Conservation (phyloP, 1,140 invertebrate species). For the Semibalanus balanoides region DNA sequence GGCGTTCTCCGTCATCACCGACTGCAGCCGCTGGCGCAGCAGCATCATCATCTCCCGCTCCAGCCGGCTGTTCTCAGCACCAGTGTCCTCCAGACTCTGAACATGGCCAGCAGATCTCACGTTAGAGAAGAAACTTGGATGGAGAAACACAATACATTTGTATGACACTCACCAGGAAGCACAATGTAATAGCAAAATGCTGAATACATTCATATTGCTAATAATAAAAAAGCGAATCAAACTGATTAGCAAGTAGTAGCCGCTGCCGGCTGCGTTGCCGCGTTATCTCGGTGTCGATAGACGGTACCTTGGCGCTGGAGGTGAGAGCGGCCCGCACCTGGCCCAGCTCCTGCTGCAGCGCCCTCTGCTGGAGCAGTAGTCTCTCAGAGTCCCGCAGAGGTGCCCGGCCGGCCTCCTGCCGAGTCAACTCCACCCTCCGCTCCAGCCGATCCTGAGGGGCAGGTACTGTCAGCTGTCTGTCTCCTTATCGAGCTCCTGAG, state of each 20-base stretch:
- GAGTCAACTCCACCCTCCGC: background rate
- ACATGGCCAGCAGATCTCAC: no score
- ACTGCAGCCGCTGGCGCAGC: slow-evolving; percentile 65
- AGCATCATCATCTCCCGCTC: slow-evolving; percentile 74
- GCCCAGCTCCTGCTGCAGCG: slow-evolving; percentile 3
- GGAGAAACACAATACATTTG: no score
- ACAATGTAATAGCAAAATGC: no score
- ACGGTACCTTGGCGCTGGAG: background rate
- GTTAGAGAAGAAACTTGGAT: no score
- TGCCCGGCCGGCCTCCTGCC: background rate
- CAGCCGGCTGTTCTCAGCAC: slow-evolving; percentile 68
- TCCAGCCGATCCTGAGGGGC: background rate
- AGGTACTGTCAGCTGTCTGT: background rate
- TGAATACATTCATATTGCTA: no score
- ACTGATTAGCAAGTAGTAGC: no score
- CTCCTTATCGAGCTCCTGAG: no score
- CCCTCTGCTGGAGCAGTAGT: background rate
- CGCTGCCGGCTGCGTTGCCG: no score
- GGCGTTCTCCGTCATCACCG: slow-evolving; percentile 30
- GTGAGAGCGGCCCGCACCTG: background rate
- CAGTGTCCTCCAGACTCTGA: slow-evolving; percentile 76
- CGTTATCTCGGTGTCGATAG: no score
- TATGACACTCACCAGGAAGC: no score
- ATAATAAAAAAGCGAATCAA: no score
- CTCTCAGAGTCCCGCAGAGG: background rate